Evolutionary conservation across 2,797 vertebrate genomes (phyloP).

Genomic region (Sylvia borin): DNA sequence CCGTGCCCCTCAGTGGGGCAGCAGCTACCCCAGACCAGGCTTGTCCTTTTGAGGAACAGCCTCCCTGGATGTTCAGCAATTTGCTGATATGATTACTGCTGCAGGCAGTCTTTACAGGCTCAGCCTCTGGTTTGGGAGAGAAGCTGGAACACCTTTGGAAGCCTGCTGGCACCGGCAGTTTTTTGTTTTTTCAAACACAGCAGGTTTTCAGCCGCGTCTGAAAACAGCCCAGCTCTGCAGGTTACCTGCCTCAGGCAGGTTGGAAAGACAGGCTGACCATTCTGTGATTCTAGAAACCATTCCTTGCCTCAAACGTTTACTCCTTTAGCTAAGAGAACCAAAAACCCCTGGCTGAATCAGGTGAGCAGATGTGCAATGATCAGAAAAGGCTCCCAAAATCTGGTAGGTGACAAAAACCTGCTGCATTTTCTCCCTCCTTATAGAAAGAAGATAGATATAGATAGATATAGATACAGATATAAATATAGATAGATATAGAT

Average conservation of each 20-base stretch:
- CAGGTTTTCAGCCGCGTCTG: not conserved
- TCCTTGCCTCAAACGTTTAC: not conserved
- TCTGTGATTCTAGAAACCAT: not conserved
- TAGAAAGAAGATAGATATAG: not conserved
- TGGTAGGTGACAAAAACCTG: not conserved
- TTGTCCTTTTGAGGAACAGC: not conserved
- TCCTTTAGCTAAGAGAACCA: not conserved
- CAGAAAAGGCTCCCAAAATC: not conserved
- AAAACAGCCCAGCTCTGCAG: not conserved
- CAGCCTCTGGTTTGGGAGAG: accelerated
- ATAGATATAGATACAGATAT: not conserved
- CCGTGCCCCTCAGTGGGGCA: not conserved
- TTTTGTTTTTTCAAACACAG: not conserved
- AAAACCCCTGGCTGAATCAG: not conserved
- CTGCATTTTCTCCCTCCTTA: not conserved
- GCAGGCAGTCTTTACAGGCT: not conserved
- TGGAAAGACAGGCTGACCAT: not conserved
- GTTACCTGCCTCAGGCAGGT: not conserved
- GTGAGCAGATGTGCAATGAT: not conserved
- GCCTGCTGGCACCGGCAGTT: not conserved
- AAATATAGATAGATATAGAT: not conserved
- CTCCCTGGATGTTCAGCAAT: not conserved
- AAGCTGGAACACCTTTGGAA: not conserved
- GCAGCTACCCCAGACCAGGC: not conserved
- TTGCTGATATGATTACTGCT: not conserved